Evolutionary conservation across 2,888 invertebrate genomes (phyloP).

Genomic region (Scaeva pyrastri): DNA sequence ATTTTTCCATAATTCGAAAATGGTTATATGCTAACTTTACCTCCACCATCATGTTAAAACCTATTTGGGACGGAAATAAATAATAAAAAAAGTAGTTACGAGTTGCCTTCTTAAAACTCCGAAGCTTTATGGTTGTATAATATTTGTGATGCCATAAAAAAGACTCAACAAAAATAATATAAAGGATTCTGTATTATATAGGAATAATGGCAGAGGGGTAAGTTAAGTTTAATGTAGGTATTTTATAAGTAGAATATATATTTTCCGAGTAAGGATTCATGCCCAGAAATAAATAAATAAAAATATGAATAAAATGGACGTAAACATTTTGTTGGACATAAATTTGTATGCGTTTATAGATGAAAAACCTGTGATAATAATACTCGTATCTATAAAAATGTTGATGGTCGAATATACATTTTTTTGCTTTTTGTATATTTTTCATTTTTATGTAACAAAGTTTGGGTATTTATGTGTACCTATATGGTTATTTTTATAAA

Average conservation of each 20-base stretch:
- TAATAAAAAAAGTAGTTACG: slow-evolving; percentile 34
- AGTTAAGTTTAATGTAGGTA: slow-evolving; percentile 47
- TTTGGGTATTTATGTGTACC: not conserved
- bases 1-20: no score
- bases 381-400: slow-evolving; percentile 43
- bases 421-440: not conserved
- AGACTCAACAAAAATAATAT: slow-evolving; percentile 56
- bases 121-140: slow-evolving; percentile 4
- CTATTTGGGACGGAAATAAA: not conserved
- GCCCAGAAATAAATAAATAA: slow-evolving; percentile 58
- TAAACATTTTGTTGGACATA: slow-evolving; percentile 75
- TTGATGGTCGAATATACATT: slow-evolving; percentile 57
- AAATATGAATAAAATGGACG: slow-evolving; percentile 71
- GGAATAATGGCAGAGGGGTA: slow-evolving; percentile 1
- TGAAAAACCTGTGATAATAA: slow-evolving; percentile 63
- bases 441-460: not conserved
- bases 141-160: slow-evolving; percentile 38
- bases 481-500: not conserved
- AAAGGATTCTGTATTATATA: slow-evolving; percentile 9
- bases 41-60: slow-evolving; percentile 9
- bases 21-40: slow-evolving; percentile 33
- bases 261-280: not conserved
- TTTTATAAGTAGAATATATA: slow-evolving; percentile 1
- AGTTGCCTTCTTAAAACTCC: slow-evolving; percentile 10
- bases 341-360: slow-evolving; percentile 59